Conservation (phyloP, 2,113 vertebrate genomes). For the Heterocephalus glaber region DNA sequence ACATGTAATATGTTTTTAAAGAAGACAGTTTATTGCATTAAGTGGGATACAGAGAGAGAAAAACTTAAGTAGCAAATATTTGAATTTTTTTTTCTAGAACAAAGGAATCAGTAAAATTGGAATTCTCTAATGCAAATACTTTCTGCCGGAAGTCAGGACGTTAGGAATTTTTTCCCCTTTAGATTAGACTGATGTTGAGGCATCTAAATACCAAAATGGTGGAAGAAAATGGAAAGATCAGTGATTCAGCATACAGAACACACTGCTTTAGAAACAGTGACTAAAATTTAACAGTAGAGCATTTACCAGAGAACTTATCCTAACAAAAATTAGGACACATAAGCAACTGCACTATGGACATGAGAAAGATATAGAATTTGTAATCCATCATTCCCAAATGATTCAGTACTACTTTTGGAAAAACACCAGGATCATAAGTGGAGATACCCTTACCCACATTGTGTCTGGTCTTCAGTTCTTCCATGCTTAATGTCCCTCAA, state of each 20-base stretch:
- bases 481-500: background rate
- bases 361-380: background rate
- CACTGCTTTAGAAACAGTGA: background rate
- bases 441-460: constrained; percentile 18
- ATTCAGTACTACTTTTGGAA: background rate
- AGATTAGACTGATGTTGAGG: background rate
- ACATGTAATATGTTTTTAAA: background rate
- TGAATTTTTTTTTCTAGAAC: constrained; percentile 13
- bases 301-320: background rate
- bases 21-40: background rate
- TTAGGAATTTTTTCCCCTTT: background rate
- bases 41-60: constrained; percentile 21
- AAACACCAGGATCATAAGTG: background rate
- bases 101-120: background rate
- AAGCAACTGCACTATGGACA: background rate
- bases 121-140: background rate
- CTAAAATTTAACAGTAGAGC: background rate
- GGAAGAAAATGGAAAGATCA: background rate
- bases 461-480: constrained; percentile 52
- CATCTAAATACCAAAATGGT: background rate
- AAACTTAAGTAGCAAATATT: background rate
- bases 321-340: background rate
- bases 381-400: background rate
- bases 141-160: background rate
- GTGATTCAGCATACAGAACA: background rate